These are phyloP conservation scores for Ptychobarbus kaznakovi DNA, from an alignment of 2,797 vertebrate genomes.

Conservation along the genomic window DNA sequence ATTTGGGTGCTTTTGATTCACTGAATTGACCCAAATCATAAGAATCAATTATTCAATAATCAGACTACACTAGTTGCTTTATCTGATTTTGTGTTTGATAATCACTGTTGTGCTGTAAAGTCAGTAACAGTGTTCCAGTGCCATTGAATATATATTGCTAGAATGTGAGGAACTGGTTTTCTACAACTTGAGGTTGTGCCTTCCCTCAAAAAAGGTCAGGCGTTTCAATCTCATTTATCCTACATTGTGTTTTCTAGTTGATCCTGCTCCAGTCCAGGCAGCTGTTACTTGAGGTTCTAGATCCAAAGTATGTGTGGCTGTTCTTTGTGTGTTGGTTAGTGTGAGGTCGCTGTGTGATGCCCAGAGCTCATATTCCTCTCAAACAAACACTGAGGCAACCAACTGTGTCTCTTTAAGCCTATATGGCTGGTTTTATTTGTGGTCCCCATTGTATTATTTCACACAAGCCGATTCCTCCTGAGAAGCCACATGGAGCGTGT, in stretches of 20 bases:
- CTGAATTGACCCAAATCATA: neutral
- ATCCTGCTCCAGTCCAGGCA: neutral
- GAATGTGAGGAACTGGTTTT: neutral
- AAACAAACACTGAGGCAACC: neutral
- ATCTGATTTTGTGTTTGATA: neutral
- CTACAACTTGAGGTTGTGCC: neutral
- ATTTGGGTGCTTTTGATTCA: neutral
- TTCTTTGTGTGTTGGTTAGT: neutral
- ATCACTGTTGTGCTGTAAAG: neutral
- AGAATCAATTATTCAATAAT: neutral
- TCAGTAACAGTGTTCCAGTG: neutral
- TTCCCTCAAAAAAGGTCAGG: neutral
- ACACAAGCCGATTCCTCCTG: slow-evolving; percentile 31
- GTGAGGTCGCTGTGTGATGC: neutral
- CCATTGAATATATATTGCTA: neutral
- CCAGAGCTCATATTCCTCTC: neutral
- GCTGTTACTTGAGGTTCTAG: neutral
- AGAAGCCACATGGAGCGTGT: slow-evolving; percentile 52
- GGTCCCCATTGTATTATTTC: slow-evolving; percentile 35
- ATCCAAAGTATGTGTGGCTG: neutral
- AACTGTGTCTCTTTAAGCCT: slow-evolving; percentile 1
- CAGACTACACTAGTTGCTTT: no score
- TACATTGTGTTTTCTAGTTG: slow-evolving; percentile 1
- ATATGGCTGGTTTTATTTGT: slow-evolving; percentile 29
- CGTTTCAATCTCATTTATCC: neutral